Conservation (phyloP, 2,888 invertebrate species). For the Poecilobothrus nobilitatus region DNA sequence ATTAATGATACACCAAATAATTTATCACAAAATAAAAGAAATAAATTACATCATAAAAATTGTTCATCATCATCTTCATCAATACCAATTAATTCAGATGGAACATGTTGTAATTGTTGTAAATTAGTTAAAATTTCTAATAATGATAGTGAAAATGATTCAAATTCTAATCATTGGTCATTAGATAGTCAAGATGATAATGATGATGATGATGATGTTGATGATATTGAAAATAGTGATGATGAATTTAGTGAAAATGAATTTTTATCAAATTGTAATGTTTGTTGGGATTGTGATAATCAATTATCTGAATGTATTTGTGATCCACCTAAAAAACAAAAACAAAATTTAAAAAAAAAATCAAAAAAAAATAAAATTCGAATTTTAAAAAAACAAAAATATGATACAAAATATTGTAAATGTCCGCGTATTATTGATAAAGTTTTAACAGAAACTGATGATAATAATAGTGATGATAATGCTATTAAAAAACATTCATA, state of each 20-base stretch:
- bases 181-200: constrained; percentile 21
- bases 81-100: constrained; percentile 20
- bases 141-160: neutral
- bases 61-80: constrained; percentile 11
- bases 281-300: constrained; percentile 30
- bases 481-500: neutral
- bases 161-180: constrained; percentile 17
- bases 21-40: constrained; percentile 1
- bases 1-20: constrained; percentile 21
- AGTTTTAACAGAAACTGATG: constrained; percentile 2
- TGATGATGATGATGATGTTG: constrained; percentile 10
- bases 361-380: neutral
- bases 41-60: neutral
- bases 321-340: constrained; percentile 11
- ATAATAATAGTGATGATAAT: constrained; percentile 13
- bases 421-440: neutral
- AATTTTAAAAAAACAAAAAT: neutral
- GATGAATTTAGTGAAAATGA: constrained; percentile 30
- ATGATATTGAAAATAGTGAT: constrained; percentile 23
- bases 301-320: constrained; percentile 27
- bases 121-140: constrained; percentile 17
- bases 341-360: neutral
- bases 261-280: constrained; percentile 28
- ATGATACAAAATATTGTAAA: neutral
- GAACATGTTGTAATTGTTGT: constrained; percentile 23